Conservation (phyloP, 2,113 vertebrate genomes). For the Phalacrocorax carbo region DNA sequence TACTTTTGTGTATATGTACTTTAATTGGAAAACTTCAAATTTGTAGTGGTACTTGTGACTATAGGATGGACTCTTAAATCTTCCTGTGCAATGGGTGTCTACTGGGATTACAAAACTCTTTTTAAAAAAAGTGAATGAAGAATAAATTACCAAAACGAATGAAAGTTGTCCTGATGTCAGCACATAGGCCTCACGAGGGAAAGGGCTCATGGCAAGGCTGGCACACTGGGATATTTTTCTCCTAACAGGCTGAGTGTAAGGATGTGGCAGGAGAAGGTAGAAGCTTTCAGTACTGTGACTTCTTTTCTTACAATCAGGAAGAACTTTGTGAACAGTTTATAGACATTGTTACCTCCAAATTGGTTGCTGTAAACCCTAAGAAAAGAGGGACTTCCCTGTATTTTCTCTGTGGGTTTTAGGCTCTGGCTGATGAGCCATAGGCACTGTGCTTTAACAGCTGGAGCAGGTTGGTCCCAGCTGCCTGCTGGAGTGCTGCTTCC, state of each 20-base stretch:
- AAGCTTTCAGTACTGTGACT: background rate
- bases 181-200: background rate
- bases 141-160: background rate
- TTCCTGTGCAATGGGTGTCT: background rate
- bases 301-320: background rate
- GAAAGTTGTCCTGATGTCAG: background rate
- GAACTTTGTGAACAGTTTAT: background rate
- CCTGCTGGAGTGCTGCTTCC: background rate
- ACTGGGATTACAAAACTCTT: background rate
- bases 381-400: background rate
- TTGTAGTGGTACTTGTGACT: background rate
- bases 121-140: background rate
- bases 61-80: background rate
- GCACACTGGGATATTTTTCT: background rate
- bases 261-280: background rate
- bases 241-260: background rate
- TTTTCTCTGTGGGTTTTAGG: background rate
- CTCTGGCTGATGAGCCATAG: background rate
- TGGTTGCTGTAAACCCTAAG: background rate
- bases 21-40: background rate
- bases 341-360: background rate
- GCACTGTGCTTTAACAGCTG: no score
- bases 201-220: background rate
- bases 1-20: background rate
- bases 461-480: background rate